phyloP scores from a whole-genome alignment of 2,797 vertebrate species.

The Cryptoprocta ferox region DNA sequence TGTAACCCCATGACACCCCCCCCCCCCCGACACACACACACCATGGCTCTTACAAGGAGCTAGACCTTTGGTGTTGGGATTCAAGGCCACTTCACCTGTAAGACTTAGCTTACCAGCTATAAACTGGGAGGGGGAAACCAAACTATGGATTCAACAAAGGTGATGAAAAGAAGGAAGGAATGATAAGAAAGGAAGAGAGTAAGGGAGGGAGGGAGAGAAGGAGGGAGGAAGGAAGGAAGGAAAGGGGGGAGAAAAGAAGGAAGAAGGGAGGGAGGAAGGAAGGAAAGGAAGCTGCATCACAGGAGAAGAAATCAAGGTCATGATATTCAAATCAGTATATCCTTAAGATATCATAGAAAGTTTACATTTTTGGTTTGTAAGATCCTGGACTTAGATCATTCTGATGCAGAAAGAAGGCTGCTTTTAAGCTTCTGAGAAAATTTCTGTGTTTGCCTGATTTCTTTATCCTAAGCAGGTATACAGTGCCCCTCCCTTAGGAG shows the following conservation, averaged over 20 bases:
- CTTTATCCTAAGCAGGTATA: neutral
- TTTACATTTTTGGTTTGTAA: neutral
- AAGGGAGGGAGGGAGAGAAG: neutral
- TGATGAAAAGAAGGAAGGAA: neutral
- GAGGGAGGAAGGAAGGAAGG: too few species aligned
- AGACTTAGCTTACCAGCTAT: constrained; percentile 74
- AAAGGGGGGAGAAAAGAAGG: neutral
- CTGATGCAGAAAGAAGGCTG: neutral
- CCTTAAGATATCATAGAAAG: neutral
- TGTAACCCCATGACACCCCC: constrained; percentile 43
- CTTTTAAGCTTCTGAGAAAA: neutral
- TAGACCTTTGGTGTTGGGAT: constrained; percentile 1
- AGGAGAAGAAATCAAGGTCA: neutral
- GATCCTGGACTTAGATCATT: neutral
- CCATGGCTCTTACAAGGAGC: constrained; percentile 57
- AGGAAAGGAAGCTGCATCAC: neutral
- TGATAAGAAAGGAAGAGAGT: neutral
- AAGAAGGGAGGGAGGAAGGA: neutral
- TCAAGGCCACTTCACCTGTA: constrained; percentile 33
- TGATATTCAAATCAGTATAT: neutral
- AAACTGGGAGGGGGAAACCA: neutral
- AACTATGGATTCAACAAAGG: neutral
- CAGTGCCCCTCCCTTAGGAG: neutral
- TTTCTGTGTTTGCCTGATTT: neutral
- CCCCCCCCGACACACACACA: neutral